These are phyloP conservation scores for Addax nasomaculatus DNA, from an alignment of 2,113 vertebrate genomes.

Conservation along the genomic window DNA sequence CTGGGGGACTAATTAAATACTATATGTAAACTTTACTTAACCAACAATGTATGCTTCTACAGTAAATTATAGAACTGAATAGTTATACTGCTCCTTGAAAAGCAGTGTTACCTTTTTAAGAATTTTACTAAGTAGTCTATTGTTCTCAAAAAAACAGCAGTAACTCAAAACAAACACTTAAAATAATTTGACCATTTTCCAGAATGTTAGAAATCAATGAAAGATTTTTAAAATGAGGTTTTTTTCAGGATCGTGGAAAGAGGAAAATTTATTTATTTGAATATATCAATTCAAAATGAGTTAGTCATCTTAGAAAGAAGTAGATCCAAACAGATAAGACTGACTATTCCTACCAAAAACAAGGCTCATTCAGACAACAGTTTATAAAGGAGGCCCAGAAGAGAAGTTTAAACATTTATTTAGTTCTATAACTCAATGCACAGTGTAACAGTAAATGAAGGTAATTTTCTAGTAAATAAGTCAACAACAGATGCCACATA, in stretches of 20 bases:
- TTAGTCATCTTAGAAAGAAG: background rate
- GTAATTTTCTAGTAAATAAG: background rate
- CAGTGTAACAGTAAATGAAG: background rate
- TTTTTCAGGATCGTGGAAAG: background rate
- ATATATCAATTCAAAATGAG: background rate
- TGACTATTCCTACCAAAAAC: background rate
- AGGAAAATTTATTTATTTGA: background rate
- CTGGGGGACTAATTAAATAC: background rate
- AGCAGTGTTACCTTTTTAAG: background rate
- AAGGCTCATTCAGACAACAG: background rate
- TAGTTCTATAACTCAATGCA: background rate
- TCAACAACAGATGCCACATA: background rate
- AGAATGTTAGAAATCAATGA: background rate
- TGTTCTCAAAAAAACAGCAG: background rate
- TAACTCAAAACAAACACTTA: background rate
- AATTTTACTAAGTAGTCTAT: background rate
- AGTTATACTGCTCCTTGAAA: background rate
- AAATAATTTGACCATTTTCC: background rate
- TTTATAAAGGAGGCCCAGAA: background rate
- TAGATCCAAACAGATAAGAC: background rate
- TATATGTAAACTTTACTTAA: background rate
- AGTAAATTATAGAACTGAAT: background rate
- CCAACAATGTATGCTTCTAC: background rate
- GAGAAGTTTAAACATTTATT: background rate
- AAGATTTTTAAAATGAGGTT: background rate